phyloP scores from a whole-genome alignment of 2,797 vertebrate species.

The Sphaeramia orbicularis region DNA sequence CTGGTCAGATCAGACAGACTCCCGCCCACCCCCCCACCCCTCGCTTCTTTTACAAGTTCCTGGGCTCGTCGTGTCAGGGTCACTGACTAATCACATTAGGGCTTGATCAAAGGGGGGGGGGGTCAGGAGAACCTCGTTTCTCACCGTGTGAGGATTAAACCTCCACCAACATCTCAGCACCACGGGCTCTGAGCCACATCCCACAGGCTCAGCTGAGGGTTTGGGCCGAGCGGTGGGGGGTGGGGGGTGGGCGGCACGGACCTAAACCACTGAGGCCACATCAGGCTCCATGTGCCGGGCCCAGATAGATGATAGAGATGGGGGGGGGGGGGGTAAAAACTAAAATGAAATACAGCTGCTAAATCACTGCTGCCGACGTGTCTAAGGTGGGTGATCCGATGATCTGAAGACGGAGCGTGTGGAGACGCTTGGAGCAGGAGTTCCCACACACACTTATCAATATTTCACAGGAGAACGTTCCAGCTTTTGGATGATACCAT shows the following conservation, averaged over 20 bases:
- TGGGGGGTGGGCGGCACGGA: no score
- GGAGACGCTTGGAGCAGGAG: constrained; percentile 49
- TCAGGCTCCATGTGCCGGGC: constrained; percentile 58
- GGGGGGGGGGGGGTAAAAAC: constrained; percentile 66
- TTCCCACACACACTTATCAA: constrained; percentile 64
- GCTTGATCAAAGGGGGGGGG: constrained; percentile 84
- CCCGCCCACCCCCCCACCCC: neutral
- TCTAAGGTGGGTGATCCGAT: constrained; percentile 77
- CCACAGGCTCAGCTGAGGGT: constrained; percentile 58
- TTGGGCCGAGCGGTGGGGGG: no score
- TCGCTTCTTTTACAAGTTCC: constrained; percentile 77
- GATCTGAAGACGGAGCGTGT: constrained; percentile 63
- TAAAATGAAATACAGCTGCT: constrained; percentile 69
- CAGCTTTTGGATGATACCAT: constrained; percentile 33
- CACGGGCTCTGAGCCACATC: constrained; percentile 55
- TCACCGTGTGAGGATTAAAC: constrained; percentile 82
- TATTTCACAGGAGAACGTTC: constrained; percentile 62
- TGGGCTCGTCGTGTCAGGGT: constrained; percentile 83
- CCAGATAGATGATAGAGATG: constrained; percentile 76
- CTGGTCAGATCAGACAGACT: constrained; percentile 73
- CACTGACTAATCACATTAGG: constrained; percentile 84
- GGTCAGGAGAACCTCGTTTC: constrained; percentile 78
- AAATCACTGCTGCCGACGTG: constrained; percentile 67
- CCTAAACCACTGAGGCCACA: no score
- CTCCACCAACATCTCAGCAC: constrained; percentile 73